phyloP scores from a whole-genome alignment of 2,113 vertebrate genomes.

The Bettongia penicillata region DNA sequence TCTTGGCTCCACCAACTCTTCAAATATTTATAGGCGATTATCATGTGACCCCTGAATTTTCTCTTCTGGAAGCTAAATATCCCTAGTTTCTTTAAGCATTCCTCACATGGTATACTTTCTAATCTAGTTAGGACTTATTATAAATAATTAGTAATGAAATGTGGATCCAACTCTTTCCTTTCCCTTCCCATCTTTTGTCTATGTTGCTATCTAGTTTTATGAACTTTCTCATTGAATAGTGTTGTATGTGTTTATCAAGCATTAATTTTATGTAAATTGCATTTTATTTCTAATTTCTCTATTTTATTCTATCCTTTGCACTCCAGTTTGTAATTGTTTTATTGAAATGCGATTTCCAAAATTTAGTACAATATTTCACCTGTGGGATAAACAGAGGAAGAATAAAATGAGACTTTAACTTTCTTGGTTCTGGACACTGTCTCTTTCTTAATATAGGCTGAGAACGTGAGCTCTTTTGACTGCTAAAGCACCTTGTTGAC shows the following conservation, averaged over 20 bases:
- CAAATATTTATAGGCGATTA: too few species aligned
- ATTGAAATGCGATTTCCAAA: not conserved
- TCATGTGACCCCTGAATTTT: too few species aligned
- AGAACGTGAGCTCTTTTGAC: not conserved
- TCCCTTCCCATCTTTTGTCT: not conserved
- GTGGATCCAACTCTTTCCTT: not conserved
- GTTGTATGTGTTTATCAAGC: not conserved
- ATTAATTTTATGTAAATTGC: not conserved
- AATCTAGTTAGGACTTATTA: too few species aligned
- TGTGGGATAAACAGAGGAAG: not conserved
- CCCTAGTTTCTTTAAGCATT: too few species aligned
- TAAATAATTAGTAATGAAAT: too few species aligned
- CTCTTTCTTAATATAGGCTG: not conserved
- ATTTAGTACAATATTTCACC: not conserved
- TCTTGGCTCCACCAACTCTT: too few species aligned
- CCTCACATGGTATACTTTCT: too few species aligned
- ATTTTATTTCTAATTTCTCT: not conserved
- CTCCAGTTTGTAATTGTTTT: not conserved
- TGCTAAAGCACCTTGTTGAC: not conserved
- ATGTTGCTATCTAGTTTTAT: not conserved
- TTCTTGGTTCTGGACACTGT: not conserved
- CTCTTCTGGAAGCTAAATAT: too few species aligned
- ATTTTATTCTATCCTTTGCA: not conserved
- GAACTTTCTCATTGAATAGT: not conserved
- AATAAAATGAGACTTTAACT: not conserved